Conservation (phyloP, 1,140 invertebrate genomes). For the Drosophila busckii region DNA sequence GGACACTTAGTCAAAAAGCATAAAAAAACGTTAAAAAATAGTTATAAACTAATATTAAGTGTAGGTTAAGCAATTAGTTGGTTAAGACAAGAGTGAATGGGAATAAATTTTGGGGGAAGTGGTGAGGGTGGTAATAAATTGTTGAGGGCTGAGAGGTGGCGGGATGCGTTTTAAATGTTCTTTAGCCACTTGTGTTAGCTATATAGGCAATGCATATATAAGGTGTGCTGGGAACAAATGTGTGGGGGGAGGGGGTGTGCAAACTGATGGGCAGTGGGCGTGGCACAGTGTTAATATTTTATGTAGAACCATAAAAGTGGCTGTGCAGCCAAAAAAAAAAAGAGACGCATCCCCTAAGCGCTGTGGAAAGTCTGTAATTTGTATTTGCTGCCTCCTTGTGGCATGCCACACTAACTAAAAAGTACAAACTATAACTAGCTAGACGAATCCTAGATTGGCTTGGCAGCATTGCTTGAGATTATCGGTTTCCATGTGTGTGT, state of each 20-base stretch:
- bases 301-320: conserved; percentile 66
- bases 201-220: conserved; percentile 43
- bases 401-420: background rate
- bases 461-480: conserved; percentile 73
- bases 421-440: conserved; percentile 29
- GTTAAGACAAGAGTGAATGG: background rate
- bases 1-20: background rate
- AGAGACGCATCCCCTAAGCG: conserved; percentile 10
- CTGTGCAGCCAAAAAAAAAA: conserved; percentile 34
- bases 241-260: conserved; percentile 13
- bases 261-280: conserved; percentile 18
- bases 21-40: conserved; percentile 13
- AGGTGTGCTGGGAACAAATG: conserved; percentile 35
- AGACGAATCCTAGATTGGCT: conserved; percentile 41
- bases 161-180: conserved; percentile 15
- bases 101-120: conserved; percentile 9
- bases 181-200: conserved; percentile 30
- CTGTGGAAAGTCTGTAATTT: background rate
- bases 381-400: background rate
- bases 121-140: conserved; percentile 31
- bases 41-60: background rate
- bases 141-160: conserved; percentile 3
- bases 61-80: conserved; percentile 1
- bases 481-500: conserved; percentile 53
- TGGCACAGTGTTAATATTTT: conserved; percentile 57